Conservation (phyloP, 2,888 invertebrate genomes). For the Dryobota labecula region DNA sequence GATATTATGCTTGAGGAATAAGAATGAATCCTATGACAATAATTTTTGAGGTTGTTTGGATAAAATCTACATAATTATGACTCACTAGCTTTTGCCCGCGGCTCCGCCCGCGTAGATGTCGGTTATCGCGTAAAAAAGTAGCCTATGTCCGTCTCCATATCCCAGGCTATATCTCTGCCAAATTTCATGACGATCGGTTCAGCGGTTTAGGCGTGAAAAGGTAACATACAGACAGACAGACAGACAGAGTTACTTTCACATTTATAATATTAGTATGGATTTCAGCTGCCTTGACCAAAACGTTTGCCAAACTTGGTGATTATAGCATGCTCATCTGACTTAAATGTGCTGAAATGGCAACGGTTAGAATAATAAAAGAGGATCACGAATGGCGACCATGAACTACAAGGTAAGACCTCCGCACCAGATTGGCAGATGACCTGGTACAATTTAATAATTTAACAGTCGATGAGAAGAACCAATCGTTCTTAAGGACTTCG, state of each 20-base stretch:
- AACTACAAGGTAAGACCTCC: background rate
- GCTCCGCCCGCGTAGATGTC: too few relatives aligned
- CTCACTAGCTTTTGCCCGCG: too few relatives aligned
- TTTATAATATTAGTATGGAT: too few relatives aligned
- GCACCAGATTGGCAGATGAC: too few relatives aligned
- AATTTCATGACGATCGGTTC: too few relatives aligned
- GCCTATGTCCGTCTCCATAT: too few relatives aligned
- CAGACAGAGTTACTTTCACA: too few relatives aligned
- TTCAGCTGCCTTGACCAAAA: background rate
- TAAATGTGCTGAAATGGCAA: background rate
- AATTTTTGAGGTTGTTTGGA: background rate
- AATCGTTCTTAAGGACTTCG: background rate
- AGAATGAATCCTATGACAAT: background rate
- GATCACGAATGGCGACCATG: background rate
- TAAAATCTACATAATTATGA: background rate
- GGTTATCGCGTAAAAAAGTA: too few relatives aligned
- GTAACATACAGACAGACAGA: too few relatives aligned
- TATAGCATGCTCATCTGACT: background rate
- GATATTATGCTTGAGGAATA: background rate
- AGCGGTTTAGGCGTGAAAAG: too few relatives aligned
- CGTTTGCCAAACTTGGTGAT: background rate
- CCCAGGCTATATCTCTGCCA: too few relatives aligned
- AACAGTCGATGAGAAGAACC: background rate
- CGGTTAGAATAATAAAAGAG: background rate
- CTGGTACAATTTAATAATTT: background rate